phyloP scores from a whole-genome alignment of 2,888 invertebrate genomes.

The Octodonta nipae region DNA sequence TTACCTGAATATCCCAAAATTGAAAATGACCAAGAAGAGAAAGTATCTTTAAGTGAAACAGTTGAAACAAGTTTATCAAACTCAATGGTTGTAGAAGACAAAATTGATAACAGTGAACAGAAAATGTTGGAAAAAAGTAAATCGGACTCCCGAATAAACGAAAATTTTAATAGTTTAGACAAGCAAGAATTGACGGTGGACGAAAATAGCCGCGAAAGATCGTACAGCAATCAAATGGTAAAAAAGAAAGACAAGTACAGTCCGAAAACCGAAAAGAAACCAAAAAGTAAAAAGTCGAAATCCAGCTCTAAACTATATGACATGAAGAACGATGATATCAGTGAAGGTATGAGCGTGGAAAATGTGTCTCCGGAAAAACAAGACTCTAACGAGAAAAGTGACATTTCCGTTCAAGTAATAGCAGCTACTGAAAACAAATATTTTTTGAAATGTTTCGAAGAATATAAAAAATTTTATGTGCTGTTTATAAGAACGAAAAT shows the following conservation, averaged over 20 bases:
- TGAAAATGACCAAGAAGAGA: slow-evolving; percentile 6
- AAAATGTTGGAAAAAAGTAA: slow-evolving; percentile 47
- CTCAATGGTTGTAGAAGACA: slow-evolving; percentile 10
- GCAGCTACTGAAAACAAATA: slow-evolving; percentile 32
- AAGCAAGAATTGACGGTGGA: slow-evolving; percentile 35
- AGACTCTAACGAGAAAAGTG: slow-evolving; percentile 5
- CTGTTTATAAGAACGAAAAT: slow-evolving; percentile 35
- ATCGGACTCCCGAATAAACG: slow-evolving; percentile 50
- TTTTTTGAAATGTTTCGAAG: slow-evolving; percentile 30
- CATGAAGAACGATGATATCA: slow-evolving; percentile 36
- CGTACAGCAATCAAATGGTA: slow-evolving; percentile 36
- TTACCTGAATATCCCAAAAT: slow-evolving; percentile 18
- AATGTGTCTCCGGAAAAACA: slow-evolving; percentile 12
- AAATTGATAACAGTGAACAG: slow-evolving; percentile 14
- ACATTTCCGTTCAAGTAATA: slow-evolving; percentile 12
- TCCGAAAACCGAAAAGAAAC: slow-evolving; percentile 42
- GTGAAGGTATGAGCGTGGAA: slow-evolving; percentile 14
- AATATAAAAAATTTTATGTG: slow-evolving; percentile 32
- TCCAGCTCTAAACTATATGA: slow-evolving; percentile 44
- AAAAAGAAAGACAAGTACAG: slow-evolving; percentile 37
- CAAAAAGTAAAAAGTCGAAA: slow-evolving; percentile 46
- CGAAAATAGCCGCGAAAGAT: slow-evolving; percentile 28
- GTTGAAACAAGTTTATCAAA: slow-evolving; percentile 12
- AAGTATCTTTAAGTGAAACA: slow-evolving; percentile 10
- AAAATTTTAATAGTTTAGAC: slow-evolving; percentile 26